phyloP scores from a whole-genome alignment of 1,140 invertebrate genomes.

The Nylanderia fulva region DNA sequence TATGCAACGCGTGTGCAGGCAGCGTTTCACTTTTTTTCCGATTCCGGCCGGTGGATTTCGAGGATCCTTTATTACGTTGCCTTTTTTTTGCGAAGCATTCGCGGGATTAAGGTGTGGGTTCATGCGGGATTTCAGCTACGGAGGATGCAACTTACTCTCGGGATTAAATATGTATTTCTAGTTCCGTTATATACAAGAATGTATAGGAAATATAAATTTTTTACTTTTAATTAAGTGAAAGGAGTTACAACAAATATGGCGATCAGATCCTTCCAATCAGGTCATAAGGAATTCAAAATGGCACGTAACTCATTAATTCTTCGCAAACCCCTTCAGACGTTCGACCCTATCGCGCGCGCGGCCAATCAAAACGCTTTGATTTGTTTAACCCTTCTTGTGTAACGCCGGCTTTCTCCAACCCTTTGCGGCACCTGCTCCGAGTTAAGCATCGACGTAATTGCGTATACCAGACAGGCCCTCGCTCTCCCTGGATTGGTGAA shows the following conservation, averaged over 20 bases:
- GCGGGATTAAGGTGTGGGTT: conserved; percentile 59
- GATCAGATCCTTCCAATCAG: neutral
- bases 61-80: conserved; percentile 59
- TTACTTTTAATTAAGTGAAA: neutral
- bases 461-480: conserved; percentile 73
- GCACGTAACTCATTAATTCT: conserved; percentile 47
- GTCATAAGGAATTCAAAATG: conserved; percentile 60
- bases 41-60: conserved; percentile 43
- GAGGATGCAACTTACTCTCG: neutral
- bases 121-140: conserved; percentile 27
- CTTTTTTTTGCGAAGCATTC: conserved; percentile 44
- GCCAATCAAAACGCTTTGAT: conserved; percentile 76
- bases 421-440: conserved; percentile 78
- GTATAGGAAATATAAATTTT: neutral
- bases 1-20: conserved; percentile 70
- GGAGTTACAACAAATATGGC: conserved; percentile 57
- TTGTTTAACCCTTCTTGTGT: conserved; percentile 80
- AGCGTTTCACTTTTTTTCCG: conserved; percentile 17
- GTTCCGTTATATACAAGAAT: neutral
- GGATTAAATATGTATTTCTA: conserved; percentile 7
- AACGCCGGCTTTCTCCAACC: conserved; percentile 60
- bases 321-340: conserved; percentile 55
- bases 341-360: conserved; percentile 42
- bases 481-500: conserved; percentile 74
- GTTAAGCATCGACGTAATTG: conserved; percentile 78